Evolutionary conservation across 2,888 invertebrate genomes (phyloP).

Genomic region (Papilio elwesi): DNA sequence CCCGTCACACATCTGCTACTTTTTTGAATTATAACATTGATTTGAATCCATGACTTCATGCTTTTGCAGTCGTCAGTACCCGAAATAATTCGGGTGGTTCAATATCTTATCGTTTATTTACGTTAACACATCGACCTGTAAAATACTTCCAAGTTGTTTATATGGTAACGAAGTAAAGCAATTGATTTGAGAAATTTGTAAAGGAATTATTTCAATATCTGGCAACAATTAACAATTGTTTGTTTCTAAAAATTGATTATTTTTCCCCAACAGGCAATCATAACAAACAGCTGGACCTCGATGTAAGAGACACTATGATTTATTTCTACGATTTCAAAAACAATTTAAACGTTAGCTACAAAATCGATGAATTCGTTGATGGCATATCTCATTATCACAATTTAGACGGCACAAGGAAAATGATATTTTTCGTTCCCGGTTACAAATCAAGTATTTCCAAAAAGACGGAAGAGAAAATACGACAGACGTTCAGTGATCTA

Average conservation of each 20-base stretch:
- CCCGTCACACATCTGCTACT: no score
- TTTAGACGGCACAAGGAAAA: constrained; percentile 29
- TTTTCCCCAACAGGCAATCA: constrained; percentile 36
- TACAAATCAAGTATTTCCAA: constrained; percentile 37
- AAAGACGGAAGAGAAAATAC: constrained; percentile 36
- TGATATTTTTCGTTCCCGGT: constrained; percentile 39
- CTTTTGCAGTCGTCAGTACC: no score
- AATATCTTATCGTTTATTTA: background rate
- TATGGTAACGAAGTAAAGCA: no score
- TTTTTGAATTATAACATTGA: no score
- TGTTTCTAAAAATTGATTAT: background rate
- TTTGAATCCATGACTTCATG: no score
- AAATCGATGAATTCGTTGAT: constrained; percentile 30
- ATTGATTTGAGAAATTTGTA: no score
- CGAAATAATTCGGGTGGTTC: no score
- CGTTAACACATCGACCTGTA: no score
- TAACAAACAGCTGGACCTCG: constrained; percentile 30
- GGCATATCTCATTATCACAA: constrained; percentile 23
- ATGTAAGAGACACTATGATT: constrained; percentile 38
- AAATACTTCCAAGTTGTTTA: no score
- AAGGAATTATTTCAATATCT: no score
- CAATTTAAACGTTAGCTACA: constrained; percentile 34
- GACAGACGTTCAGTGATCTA: constrained; percentile 31
- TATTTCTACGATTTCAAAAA: constrained; percentile 40
- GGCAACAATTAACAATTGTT: background rate